These are phyloP conservation scores for Orthonevra nobilis DNA, from an alignment of 2,888 invertebrate genomes.

Conservation along the genomic window DNA sequence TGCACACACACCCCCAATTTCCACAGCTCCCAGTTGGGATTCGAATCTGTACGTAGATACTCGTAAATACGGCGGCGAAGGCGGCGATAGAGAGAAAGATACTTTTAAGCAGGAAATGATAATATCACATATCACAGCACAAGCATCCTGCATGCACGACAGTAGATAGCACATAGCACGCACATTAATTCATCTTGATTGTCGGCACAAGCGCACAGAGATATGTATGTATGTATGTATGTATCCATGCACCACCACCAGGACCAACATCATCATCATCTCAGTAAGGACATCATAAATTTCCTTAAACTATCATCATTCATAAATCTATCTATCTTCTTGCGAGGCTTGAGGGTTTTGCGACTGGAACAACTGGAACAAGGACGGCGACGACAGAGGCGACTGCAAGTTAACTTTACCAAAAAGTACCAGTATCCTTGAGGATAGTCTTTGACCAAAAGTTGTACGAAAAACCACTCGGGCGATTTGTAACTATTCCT, in stretches of 20 bases:
- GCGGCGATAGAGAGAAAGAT: background rate
- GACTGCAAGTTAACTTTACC: slow-evolving; percentile 33
- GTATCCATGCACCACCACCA: too few relatives aligned
- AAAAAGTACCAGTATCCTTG: slow-evolving; percentile 5
- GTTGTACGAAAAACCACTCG: slow-evolving; percentile 7
- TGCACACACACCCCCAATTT: too few relatives aligned
- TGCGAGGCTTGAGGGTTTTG: too few relatives aligned
- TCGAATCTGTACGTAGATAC: too few relatives aligned
- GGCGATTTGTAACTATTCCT: slow-evolving; percentile 4
- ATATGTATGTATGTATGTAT: too few relatives aligned
- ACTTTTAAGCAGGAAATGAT: slow-evolving; percentile 15
- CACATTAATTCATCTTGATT: slow-evolving; percentile 29
- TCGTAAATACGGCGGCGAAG: too few relatives aligned
- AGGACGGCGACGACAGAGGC: background rate
- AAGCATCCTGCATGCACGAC: background rate
- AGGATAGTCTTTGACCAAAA: slow-evolving; percentile 21
- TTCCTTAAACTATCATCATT: slow-evolving; percentile 59
- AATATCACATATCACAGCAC: slow-evolving; percentile 8
- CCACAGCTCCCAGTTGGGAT: too few relatives aligned
- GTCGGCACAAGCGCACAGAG: background rate
- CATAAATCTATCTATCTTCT: slow-evolving; percentile 51
- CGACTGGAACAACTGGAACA: too few relatives aligned
- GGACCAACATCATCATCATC: slow-evolving; percentile 5
- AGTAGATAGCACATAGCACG: background rate
- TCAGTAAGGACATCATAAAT: slow-evolving; percentile 41